phyloP scores from a whole-genome alignment of 2,888 invertebrate species.

The Podabrus alpinus region DNA sequence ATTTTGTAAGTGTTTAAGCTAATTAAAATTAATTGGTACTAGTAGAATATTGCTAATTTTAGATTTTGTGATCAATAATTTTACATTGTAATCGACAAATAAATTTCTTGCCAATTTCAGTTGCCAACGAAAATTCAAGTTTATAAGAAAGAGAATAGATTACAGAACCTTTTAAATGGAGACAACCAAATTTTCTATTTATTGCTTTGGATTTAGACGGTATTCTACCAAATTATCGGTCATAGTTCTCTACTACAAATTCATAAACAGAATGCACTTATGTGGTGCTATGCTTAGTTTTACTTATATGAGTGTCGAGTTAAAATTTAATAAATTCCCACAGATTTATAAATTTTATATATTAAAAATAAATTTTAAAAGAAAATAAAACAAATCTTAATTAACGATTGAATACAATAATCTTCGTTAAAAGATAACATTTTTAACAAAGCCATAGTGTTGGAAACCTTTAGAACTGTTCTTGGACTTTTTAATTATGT shows the following conservation, averaged over 20 bases:
- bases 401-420: too few relatives aligned
- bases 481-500: too few relatives aligned
- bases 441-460: too few relatives aligned
- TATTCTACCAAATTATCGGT: too few relatives aligned
- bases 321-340: too few relatives aligned
- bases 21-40: neutral
- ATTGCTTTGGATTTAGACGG: neutral
- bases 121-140: neutral
- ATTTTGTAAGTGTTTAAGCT: neutral
- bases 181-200: neutral
- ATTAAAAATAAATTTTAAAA: too few relatives aligned
- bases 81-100: neutral
- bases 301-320: too few relatives aligned
- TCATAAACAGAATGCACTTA: neutral
- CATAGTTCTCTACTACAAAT: neutral
- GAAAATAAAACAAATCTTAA: too few relatives aligned
- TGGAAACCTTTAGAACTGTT: too few relatives aligned
- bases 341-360: too few relatives aligned
- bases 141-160: neutral
- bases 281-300: neutral
- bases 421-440: too few relatives aligned
- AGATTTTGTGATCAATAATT: too few relatives aligned
- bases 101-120: neutral
- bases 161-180: neutral
- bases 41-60: neutral